Percentiles rank a stretch among this genome's conserved stretches.
Conservation (phyloP, 1,140 invertebrate species). For the Apis cerana region DNA sequence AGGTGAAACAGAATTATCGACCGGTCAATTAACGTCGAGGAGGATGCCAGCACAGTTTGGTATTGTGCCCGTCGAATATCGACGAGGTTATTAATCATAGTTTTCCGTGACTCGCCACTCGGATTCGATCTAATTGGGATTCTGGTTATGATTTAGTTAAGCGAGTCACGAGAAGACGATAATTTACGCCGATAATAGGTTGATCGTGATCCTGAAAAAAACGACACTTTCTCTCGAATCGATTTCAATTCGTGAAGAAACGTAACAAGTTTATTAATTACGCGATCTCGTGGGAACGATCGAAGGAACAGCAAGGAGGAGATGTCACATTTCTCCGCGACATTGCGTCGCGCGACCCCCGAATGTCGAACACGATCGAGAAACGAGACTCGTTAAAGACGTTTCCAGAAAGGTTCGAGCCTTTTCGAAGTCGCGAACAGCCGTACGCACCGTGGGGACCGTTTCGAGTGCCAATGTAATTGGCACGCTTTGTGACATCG, state of each 20-base stretch:
- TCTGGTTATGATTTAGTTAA: constrained; percentile 10
- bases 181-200: background rate
- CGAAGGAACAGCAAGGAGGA: no score
- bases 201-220: background rate
- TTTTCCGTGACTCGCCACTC: constrained; percentile 28
- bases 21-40: constrained; percentile 32
- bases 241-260: no score
- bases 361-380: background rate
- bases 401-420: background rate
- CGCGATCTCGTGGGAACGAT: no score
- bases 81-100: constrained; percentile 33
- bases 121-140: constrained; percentile 11
- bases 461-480: constrained; percentile 47
- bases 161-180: constrained; percentile 16
- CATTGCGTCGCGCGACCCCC: background rate
- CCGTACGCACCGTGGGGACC: constrained; percentile 36
- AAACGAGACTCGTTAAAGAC: constrained; percentile 23
- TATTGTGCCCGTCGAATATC: constrained; percentile 21
- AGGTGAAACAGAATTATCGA: constrained; percentile 39
- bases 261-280: no score
- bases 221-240: no score
- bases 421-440: constrained; percentile 38
- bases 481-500: constrained; percentile 45
- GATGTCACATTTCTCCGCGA: background rate
- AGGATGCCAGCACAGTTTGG: constrained; percentile 12